These are phyloP conservation scores for Tenthredo distinguenda DNA, from an alignment of 2,888 invertebrate genomes.

Conservation along the genomic window DNA sequence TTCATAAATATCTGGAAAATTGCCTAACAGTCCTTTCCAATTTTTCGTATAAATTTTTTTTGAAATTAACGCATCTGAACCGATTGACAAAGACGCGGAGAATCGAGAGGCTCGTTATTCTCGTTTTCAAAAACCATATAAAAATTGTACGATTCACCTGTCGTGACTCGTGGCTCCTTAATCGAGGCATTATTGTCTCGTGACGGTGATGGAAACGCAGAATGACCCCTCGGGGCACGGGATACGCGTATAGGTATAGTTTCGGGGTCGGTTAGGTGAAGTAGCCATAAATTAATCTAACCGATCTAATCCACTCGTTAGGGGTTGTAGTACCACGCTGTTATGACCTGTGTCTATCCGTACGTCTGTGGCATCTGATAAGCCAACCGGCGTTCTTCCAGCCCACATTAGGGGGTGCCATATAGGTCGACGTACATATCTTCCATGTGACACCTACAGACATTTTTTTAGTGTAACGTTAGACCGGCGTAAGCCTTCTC, in stretches of 20 bases:
- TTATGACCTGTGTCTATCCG: constrained; percentile 53
- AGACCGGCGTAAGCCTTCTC: neutral
- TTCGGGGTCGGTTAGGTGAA: neutral
- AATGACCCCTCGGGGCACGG: constrained; percentile 20
- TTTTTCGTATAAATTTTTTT: neutral
- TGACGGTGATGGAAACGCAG: constrained; percentile 6
- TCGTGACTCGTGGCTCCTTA: constrained; percentile 6
- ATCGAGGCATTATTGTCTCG: neutral
- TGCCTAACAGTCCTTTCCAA: neutral
- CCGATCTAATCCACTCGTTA: constrained; percentile 65
- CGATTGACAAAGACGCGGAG: neutral
- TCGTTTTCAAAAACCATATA: neutral
- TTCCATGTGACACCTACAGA: constrained; percentile 12
- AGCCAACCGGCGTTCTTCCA: constrained; percentile 38
- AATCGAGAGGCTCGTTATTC: constrained; percentile 1
- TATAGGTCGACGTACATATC: constrained; percentile 8
- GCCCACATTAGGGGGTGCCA: constrained; percentile 18
- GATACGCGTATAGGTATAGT: neutral
- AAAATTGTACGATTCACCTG: constrained; percentile 38
- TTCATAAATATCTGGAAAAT: neutral
- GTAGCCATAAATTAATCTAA: constrained; percentile 63
- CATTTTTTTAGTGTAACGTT: neutral
- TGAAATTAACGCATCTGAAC: neutral
- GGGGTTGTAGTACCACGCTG: constrained; percentile 61
- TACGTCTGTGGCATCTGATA: constrained; percentile 33